phyloP scores from a whole-genome alignment of 2,888 invertebrate genomes.

The Trissonchulus sp. region DNA sequence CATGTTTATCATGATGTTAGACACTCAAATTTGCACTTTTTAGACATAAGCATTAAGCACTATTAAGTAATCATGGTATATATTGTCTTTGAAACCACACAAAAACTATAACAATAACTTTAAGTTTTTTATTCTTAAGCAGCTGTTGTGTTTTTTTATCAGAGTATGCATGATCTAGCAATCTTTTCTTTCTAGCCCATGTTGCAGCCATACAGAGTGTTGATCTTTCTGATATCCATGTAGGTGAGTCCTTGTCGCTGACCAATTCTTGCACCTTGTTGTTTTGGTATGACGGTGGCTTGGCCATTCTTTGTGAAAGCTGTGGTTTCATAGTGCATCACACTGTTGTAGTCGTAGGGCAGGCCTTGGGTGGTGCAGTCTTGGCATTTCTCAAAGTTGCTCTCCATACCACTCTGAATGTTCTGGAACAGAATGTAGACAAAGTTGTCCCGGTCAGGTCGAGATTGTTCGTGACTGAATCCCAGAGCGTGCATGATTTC shows the following conservation, averaged over 20 bases:
- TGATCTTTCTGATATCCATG: conserved; percentile 50
- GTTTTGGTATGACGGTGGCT: conserved; percentile 35
- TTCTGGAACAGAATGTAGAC: conserved; percentile 48
- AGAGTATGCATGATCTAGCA: too few species aligned
- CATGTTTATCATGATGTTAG: too few species aligned
- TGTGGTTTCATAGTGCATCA: background rate
- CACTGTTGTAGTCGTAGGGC: conserved; percentile 13
- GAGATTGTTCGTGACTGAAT: conserved; percentile 21
- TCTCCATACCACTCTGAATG: conserved; percentile 46
- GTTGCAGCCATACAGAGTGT: conserved; percentile 51
- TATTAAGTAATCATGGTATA: too few species aligned
- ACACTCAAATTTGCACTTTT: too few species aligned
- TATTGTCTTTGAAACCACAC: too few species aligned
- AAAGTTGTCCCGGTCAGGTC: conserved; percentile 51
- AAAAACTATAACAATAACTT: too few species aligned
- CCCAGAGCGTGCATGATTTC: too few species aligned
- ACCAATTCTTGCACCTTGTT: conserved; percentile 43
- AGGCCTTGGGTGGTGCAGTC: background rate
- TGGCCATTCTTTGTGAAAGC: conserved; percentile 52
- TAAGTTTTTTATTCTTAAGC: too few species aligned
- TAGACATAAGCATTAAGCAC: too few species aligned
- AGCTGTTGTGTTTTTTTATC: too few species aligned
- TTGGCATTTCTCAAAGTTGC: conserved; percentile 28
- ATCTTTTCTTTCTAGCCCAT: too few species aligned
- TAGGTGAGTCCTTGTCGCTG: conserved; percentile 48